Conservation (phyloP, 2,888 invertebrate species). For the Apamea crenata region DNA sequence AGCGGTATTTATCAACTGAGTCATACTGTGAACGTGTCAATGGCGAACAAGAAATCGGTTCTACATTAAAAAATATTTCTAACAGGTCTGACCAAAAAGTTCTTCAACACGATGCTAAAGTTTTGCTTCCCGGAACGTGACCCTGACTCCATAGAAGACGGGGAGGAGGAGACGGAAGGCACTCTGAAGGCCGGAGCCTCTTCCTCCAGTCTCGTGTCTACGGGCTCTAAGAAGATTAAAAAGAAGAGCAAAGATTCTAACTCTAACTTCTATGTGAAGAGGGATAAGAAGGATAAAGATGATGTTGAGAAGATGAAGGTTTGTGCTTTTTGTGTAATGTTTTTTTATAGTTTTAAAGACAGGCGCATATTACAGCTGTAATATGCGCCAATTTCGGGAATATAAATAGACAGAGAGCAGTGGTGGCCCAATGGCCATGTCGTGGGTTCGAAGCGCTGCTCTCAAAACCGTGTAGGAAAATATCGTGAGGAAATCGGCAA, state of each 20-base stretch:
- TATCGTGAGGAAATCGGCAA: no score
- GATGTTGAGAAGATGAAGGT: constrained; percentile 99
- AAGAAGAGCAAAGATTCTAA: constrained; percentile 93
- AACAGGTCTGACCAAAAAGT: constrained; percentile 96
- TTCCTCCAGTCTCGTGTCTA: constrained; percentile 82
- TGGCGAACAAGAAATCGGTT: background rate
- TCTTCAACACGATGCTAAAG: constrained; percentile 98
- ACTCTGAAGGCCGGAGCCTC: constrained; percentile 80
- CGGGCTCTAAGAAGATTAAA: constrained; percentile 88
- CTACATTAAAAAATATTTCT: background rate
- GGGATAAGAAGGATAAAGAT: constrained; percentile 95
- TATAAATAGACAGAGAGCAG: no score
- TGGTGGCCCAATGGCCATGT: no score
- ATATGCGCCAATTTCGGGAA: no score
- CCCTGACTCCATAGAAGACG: constrained; percentile 95
- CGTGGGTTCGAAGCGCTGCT: no score
- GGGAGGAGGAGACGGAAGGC: constrained; percentile 89
- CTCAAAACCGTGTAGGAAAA: no score
- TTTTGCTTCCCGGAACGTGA: constrained; percentile 99
- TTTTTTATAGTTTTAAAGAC: no score
- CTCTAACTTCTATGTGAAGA: constrained; percentile 97
- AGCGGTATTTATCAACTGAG: background rate
- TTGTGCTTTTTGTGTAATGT: background rate
- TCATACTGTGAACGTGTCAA: background rate
- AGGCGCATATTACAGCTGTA: background rate